phyloP scores from a whole-genome alignment of 2,113 vertebrate species.

The Leptocoma aspasia region DNA sequence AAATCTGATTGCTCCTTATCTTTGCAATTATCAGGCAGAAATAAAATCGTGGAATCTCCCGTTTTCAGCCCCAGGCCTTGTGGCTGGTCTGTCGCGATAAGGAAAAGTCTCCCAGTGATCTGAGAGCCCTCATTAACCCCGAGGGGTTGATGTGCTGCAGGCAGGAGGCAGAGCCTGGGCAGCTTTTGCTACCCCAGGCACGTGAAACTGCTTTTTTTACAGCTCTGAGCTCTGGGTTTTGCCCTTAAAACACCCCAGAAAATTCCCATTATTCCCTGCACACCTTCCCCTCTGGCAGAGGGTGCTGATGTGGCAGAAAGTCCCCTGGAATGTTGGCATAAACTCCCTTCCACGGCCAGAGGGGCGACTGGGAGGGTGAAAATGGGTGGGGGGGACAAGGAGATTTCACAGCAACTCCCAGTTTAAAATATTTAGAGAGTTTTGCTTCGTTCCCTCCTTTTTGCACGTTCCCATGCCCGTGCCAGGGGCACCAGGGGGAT shows the following conservation, averaged over 20 bases:
- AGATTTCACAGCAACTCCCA: accelerated
- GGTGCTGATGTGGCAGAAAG: background rate
- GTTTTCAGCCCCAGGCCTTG: background rate
- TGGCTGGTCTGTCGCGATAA: background rate
- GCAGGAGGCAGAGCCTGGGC: background rate
- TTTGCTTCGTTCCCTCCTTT: background rate
- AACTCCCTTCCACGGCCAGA: accelerated
- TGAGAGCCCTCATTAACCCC: background rate
- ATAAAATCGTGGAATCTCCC: background rate
- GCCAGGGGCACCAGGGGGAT: accelerated
- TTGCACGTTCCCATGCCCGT: accelerated
- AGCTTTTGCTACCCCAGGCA: background rate
- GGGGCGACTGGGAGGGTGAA: background rate
- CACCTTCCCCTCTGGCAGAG: background rate
- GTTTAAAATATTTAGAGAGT: accelerated
- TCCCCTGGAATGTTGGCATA: accelerated
- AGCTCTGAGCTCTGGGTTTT: background rate
- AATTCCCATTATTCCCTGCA: background rate
- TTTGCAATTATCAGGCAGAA: background rate
- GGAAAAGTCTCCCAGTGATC: background rate
- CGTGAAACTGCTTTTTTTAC: accelerated
- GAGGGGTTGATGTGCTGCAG: background rate
- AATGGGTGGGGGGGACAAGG: accelerated
- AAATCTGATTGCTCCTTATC: background rate
- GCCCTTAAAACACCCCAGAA: background rate